These are phyloP conservation scores for Conistra vaccinii DNA, from an alignment of 2,888 invertebrate genomes.

Conservation along the genomic window DNA sequence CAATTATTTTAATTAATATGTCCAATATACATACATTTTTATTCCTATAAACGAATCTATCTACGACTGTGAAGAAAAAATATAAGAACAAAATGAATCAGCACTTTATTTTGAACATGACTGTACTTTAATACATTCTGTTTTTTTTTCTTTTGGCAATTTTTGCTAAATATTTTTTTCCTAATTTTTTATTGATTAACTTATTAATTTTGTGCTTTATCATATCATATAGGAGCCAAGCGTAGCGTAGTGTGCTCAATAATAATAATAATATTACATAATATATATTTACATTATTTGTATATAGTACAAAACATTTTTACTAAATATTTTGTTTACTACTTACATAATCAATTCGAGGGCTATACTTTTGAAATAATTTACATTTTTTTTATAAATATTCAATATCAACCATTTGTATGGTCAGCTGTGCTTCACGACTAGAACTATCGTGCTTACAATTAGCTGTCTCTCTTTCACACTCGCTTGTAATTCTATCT, in stretches of 20 bases:
- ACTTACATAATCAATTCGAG: constrained; percentile 79
- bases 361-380: constrained; percentile 68
- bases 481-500: constrained; percentile 52
- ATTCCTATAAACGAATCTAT: constrained; percentile 61
- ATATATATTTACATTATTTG: constrained; percentile 74
- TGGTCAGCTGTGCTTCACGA: constrained; percentile 73
- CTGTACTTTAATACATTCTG: constrained; percentile 66
- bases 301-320: constrained; percentile 85
- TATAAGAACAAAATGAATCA: constrained; percentile 48
- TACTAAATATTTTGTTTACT: constrained; percentile 82
- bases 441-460: constrained; percentile 76
- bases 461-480: constrained; percentile 66
- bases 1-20: constrained; percentile 62
- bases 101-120: constrained; percentile 60
- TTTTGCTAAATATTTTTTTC: constrained; percentile 67
- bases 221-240: constrained; percentile 77
- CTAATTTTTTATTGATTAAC: constrained; percentile 64
- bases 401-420: constrained; percentile 69
- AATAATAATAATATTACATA: constrained; percentile 62
- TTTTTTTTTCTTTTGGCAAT: constrained; percentile 69
- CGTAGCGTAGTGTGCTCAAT: constrained; percentile 78
- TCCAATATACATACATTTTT: constrained; percentile 69
- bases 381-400: constrained; percentile 64
- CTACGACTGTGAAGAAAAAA: constrained; percentile 52
- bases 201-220: constrained; percentile 66